A percentile compares a stretch with the other conserved stretches of the same genome.
Conservation (phyloP, 2,888 invertebrate species). For the Anoplius nigerrimus region DNA sequence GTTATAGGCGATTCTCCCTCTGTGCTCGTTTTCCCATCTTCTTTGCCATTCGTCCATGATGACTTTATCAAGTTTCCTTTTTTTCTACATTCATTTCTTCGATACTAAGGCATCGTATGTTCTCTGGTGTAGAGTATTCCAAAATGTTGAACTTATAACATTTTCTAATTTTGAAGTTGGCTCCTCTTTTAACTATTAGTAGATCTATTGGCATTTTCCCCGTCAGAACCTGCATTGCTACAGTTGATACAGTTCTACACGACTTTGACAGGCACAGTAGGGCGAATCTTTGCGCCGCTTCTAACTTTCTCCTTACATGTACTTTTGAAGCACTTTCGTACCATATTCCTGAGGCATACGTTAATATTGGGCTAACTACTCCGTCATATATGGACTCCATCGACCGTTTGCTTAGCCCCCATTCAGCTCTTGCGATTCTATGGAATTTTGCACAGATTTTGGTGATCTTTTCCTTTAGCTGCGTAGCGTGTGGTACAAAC, state of each 20-base stretch:
- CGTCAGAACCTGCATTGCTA: constrained; percentile 6
- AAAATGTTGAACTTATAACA: too few species aligned
- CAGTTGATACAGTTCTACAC: constrained; percentile 8
- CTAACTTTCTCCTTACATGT: constrained; percentile 1
- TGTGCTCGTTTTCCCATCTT: neutral
- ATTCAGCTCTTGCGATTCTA: constrained; percentile 12
- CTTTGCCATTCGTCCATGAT: neutral
- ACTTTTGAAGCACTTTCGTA: neutral
- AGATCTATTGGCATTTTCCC: constrained; percentile 8
- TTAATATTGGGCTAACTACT: constrained; percentile 11
- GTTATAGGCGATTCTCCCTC: neutral
- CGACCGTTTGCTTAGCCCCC: constrained; percentile 13
- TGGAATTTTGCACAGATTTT: constrained; percentile 3
- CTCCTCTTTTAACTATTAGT: constrained; percentile 2
- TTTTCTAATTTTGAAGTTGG: neutral
- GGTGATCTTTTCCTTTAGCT: neutral
- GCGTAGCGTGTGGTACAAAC: constrained; percentile 10
- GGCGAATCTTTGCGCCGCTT: constrained; percentile 10
- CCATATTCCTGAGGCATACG: constrained; percentile 18
- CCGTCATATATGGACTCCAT: constrained; percentile 5
- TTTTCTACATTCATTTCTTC: neutral
- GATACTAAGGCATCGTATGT: neutral
- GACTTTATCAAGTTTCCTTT: neutral
- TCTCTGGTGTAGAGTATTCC: neutral
- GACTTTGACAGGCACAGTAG: constrained; percentile 5